Conservation (phyloP, 2,797 vertebrate genomes). For the Tangara arthus region DNA sequence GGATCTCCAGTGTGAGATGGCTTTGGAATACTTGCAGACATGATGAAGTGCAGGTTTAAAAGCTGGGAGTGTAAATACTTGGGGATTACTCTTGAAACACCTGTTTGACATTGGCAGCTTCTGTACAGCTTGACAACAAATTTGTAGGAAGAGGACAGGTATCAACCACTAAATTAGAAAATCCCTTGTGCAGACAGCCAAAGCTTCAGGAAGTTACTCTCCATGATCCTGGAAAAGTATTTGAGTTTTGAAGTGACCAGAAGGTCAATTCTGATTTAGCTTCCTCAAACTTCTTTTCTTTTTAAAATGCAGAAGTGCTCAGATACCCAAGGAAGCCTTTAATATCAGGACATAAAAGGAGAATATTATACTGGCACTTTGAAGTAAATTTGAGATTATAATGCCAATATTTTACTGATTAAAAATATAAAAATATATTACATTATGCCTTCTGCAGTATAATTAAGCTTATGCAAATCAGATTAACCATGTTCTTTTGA, state of each 20-base stretch:
- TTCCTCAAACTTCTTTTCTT: background rate
- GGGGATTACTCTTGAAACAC: background rate
- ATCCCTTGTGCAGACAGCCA: background rate
- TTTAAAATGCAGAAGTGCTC: slow-evolving; percentile 14
- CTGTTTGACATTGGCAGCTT: background rate
- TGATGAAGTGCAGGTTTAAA: background rate
- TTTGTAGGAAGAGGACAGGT: background rate
- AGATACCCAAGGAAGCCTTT: background rate
- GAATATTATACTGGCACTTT: background rate
- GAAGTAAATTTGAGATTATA: slow-evolving; percentile 8
- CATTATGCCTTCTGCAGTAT: background rate
- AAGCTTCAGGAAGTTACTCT: background rate
- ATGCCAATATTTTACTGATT: background rate
- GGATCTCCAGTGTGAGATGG: background rate
- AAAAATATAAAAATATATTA: slow-evolving; percentile 13
- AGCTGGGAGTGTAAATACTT: background rate
- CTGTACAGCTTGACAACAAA: background rate
- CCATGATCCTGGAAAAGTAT: background rate
- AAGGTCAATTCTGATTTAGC: background rate
- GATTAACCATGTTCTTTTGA: background rate
- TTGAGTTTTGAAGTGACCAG: background rate
- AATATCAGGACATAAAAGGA: slow-evolving; percentile 2
- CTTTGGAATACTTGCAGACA: background rate
- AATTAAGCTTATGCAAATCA: background rate
- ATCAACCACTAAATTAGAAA: background rate